Evolutionary conservation across 1,140 invertebrate genomes (phyloP).

Genomic region (Drosophila trapezifrons): DNA sequence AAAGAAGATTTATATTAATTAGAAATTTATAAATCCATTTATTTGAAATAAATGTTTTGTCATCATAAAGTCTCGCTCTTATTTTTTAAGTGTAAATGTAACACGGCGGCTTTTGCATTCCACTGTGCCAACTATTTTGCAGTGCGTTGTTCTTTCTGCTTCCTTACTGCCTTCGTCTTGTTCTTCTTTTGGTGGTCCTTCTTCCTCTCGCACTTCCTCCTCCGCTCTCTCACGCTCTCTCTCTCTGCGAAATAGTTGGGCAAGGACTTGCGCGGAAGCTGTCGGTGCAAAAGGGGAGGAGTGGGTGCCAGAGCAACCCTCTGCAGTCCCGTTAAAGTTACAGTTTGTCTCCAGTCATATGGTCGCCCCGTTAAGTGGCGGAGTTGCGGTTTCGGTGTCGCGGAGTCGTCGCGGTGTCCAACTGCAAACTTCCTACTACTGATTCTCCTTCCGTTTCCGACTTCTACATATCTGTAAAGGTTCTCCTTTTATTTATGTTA

Average conservation of each 20-base stretch:
- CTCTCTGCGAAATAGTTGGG: constrained; percentile 35
- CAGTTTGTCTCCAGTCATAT: constrained; percentile 52
- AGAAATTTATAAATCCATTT: background rate
- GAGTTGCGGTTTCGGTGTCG: constrained; percentile 44
- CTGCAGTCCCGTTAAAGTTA: constrained; percentile 2
- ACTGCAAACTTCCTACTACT: constrained; percentile 13
- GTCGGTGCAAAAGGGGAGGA: constrained; percentile 2
- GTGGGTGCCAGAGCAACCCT: constrained; percentile 23
- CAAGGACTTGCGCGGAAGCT: constrained; percentile 79
- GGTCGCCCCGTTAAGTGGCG: constrained; percentile 53
- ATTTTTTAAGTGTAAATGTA: background rate
- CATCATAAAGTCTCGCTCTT: background rate
- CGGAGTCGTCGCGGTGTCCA: constrained; percentile 47
- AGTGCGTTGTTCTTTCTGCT: constrained; percentile 3
- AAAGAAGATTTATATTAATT: no score
- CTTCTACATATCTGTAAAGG: background rate
- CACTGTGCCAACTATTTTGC: constrained; percentile 36
- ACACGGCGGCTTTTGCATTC: background rate
- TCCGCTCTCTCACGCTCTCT: constrained; percentile 3
- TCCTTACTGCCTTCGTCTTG: constrained; percentile 3
- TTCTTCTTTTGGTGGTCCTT: constrained; percentile 8
- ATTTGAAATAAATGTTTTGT: background rate
- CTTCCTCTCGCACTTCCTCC: background rate
- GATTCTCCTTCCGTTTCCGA: constrained; percentile 37
- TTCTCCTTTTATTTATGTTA: constrained; percentile 25